phyloP scores from a whole-genome alignment of 2,113 vertebrate species.

The Pipa parva region DNA sequence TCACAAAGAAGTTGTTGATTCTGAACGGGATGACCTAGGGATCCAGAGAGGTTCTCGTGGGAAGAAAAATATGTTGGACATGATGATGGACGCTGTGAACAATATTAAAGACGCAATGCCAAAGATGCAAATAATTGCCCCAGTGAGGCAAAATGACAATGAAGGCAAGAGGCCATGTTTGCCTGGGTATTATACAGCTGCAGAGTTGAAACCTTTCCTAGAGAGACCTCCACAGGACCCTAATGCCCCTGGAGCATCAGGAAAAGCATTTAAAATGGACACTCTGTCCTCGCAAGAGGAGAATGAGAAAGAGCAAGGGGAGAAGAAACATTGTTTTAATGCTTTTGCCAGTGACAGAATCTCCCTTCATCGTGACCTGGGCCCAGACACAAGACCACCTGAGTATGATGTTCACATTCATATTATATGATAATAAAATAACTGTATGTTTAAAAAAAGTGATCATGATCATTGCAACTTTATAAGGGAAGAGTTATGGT shows the following conservation, averaged over 20 bases:
- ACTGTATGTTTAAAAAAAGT: too few relatives aligned
- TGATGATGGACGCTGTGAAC: conserved; percentile 88
- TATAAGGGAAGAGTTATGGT: too few relatives aligned
- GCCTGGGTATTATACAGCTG: conserved; percentile 80
- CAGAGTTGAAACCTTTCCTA: conserved; percentile 78
- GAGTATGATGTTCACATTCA: conserved; percentile 77
- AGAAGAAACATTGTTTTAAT: conserved; percentile 95
- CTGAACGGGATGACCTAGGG: conserved; percentile 73
- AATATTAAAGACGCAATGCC: conserved; percentile 89
- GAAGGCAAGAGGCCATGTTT: conserved; percentile 66
- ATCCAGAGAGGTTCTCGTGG: conserved; percentile 67
- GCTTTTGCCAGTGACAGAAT: conserved; percentile 93
- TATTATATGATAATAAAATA: too few relatives aligned
- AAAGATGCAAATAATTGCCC: conserved; percentile 96
- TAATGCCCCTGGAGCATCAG: conserved; percentile 82
- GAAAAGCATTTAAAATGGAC: conserved; percentile 77
- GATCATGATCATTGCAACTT: too few relatives aligned
- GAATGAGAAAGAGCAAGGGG: conserved; percentile 85
- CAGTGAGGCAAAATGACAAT: conserved; percentile 66
- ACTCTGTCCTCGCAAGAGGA: conserved; percentile 76
- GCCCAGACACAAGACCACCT: conserved; percentile 92
- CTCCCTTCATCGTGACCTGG: conserved; percentile 91
- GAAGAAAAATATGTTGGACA: conserved; percentile 80
- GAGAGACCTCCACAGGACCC: conserved; percentile 83
- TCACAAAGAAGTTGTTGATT: conserved; percentile 88